Percentiles rank a stretch among this genome's conserved stretches.
phyloP scores from a whole-genome alignment of 23 tunicate genomes.

The Phallusia fumigata region DNA sequence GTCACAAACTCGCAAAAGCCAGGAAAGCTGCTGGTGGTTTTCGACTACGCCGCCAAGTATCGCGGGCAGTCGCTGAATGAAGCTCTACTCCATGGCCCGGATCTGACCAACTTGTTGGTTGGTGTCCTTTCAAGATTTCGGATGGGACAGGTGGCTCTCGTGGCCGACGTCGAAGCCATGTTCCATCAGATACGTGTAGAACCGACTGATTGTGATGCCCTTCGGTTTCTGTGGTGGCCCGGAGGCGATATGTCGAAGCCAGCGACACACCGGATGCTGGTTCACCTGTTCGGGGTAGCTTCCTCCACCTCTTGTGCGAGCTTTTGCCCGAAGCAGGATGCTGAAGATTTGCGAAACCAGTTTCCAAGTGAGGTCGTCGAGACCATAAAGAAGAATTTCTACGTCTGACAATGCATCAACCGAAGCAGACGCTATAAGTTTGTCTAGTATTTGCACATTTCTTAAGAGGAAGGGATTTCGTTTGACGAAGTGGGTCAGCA shows the following conservation, averaged over 20 bases:
- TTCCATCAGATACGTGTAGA: not conserved
- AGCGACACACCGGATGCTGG: constrained; percentile 8
- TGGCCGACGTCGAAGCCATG: not conserved
- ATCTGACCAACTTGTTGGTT: not conserved
- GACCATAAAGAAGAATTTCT: not conserved
- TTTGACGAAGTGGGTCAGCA: not conserved
- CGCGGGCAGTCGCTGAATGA: not conserved
- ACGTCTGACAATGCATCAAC: not conserved
- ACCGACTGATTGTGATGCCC: not conserved
- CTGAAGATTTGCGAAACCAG: not conserved
- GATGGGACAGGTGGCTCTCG: not conserved
- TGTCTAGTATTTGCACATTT: not conserved
- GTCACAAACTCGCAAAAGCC: not conserved
- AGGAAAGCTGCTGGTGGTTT: not conserved
- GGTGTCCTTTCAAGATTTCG: not conserved
- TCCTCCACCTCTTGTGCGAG: constrained; percentile 19
- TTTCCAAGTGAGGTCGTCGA: too few relatives aligned
- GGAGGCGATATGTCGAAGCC: not conserved
- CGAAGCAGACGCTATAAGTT: too few relatives aligned
- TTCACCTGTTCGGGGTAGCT: constrained; percentile 28
- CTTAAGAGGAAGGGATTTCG: not conserved
- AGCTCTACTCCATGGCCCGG: not conserved
- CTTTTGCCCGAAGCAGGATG: not conserved
- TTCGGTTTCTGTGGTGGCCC: constrained; percentile 1
- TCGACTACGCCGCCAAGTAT: not conserved